phyloP scores from a whole-genome alignment of 2,797 vertebrate species.

The Melopsittacus undulatus region DNA sequence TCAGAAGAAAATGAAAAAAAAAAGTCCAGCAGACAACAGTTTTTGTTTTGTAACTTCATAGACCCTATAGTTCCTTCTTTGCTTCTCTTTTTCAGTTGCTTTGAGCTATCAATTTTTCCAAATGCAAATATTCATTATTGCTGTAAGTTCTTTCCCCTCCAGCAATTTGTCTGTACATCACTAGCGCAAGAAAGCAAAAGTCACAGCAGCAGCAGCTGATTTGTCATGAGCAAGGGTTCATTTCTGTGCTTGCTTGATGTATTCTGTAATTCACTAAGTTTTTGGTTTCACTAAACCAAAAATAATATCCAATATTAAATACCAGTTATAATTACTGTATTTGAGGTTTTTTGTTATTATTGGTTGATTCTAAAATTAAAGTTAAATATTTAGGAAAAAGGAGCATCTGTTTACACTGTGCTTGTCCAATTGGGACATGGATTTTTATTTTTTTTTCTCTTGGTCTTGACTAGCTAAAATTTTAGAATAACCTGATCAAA shows the following conservation, averaged over 20 bases:
- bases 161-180: neutral
- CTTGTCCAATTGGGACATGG: neutral
- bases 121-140: neutral
- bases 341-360: neutral
- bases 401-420: fast-evolving
- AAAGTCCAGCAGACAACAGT: neutral
- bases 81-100: neutral
- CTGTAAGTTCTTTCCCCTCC: neutral
- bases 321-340: neutral
- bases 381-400: neutral
- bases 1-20: neutral
- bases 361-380: neutral
- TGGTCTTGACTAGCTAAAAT: neutral
- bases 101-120: neutral
- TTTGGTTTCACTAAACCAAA: neutral
- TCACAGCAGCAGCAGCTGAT: neutral
- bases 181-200: neutral
- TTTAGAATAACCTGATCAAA: neutral
- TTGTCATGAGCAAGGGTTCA: neutral
- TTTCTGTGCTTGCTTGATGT: neutral
- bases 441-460: no score
- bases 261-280: neutral
- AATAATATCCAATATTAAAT: neutral
- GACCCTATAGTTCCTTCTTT: neutral
- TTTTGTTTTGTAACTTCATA: neutral